A percentile compares a stretch with the other conserved stretches of the same genome.
phyloP scores from a whole-genome alignment of 2,888 invertebrate genomes.

The Eristalis tenax region DNA sequence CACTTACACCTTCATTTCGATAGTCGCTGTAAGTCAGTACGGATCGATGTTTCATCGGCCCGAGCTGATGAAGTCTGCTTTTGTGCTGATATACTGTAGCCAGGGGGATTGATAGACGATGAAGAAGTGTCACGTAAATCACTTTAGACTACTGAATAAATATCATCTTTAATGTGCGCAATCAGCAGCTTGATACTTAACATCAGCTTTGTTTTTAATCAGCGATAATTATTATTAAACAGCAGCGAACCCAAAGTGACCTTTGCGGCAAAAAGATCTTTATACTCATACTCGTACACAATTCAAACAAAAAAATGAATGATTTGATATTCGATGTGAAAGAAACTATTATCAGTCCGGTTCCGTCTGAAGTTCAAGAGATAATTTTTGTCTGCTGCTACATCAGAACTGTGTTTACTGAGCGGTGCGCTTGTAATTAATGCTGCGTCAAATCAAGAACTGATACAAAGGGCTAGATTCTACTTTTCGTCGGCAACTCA shows the following conservation, averaged over 20 bases:
- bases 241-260: slow-evolving; percentile 77
- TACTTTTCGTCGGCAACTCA: background rate
- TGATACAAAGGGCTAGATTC: background rate
- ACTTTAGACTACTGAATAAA: slow-evolving; percentile 22
- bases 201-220: slow-evolving; percentile 73
- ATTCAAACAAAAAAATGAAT: slow-evolving; percentile 57
- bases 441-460: no score
- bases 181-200: slow-evolving; percentile 16
- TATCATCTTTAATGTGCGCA: slow-evolving; percentile 36
- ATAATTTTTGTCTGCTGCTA: slow-evolving; percentile 27
- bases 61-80: background rate
- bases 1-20: background rate
- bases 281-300: background rate
- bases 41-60: background rate
- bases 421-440: background rate
- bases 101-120: background rate
- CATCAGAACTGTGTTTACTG: background rate
- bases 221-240: slow-evolving; percentile 80
- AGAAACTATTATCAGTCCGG: slow-evolving; percentile 53
- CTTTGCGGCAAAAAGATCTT: slow-evolving; percentile 69
- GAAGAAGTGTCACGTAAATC: slow-evolving; percentile 35
- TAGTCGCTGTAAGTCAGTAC: background rate
- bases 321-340: slow-evolving; percentile 53
- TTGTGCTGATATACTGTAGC: background rate
- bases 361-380: slow-evolving; percentile 24